A percentile compares a stretch with the other conserved stretches of the same genome.
These are phyloP conservation scores for Octonoba sinensis DNA, from an alignment of 2,888 invertebrate species.

Conservation along the genomic window DNA sequence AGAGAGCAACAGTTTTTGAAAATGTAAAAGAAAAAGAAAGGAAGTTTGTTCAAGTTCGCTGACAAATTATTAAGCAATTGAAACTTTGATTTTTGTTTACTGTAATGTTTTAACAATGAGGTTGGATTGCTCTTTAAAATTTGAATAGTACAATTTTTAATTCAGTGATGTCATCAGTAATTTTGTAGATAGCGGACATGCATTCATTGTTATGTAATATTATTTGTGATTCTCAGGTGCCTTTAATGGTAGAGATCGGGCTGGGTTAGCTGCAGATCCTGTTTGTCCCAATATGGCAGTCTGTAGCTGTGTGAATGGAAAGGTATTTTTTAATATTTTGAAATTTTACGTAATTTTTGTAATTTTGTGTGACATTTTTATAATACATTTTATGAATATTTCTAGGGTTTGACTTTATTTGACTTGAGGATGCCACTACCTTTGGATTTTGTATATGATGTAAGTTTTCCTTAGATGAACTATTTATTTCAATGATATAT, in stretches of 20 bases:
- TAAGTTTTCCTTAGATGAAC: slow-evolving; percentile 66
- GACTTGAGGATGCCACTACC: slow-evolving; percentile 74
- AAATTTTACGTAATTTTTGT: background rate
- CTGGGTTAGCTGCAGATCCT: slow-evolving; percentile 73
- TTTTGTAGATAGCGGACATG: no score
- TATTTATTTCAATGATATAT: no score
- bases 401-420: slow-evolving; percentile 72
- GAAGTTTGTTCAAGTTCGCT: no score
- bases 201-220: background rate
- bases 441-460: slow-evolving; percentile 74
- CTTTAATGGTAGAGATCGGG: slow-evolving; percentile 72
- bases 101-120: no score
- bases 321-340: slow-evolving; percentile 66
- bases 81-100: no score
- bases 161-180: no score
- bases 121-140: no score
- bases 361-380: background rate
- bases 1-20: no score
- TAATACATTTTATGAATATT: slow-evolving; percentile 2
- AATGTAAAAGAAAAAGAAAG: no score
- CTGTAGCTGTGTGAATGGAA: slow-evolving; percentile 73
- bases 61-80: no score
- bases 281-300: slow-evolving; percentile 73
- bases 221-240: slow-evolving; percentile 67
- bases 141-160: no score